Conservation (phyloP, 1,140 invertebrate genomes). For the Nephila pilipes region DNA sequence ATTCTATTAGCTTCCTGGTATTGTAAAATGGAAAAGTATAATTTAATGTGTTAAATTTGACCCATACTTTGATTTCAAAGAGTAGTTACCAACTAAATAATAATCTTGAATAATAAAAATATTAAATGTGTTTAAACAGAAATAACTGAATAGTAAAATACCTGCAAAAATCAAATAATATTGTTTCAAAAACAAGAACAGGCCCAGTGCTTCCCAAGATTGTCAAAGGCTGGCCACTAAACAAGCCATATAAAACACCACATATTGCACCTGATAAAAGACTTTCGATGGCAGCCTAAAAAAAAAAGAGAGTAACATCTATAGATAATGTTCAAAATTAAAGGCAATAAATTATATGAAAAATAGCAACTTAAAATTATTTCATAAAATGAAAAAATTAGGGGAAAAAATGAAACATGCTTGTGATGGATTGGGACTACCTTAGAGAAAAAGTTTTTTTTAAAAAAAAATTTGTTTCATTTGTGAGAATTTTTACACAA, state of each 20-base stretch:
- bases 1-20: too few relatives aligned
- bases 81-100: background rate
- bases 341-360: background rate
- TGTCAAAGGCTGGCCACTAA: conserved; percentile 98
- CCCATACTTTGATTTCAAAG: too few relatives aligned
- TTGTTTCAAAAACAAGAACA: conserved; percentile 98
- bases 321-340: background rate
- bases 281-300: conserved; percentile 96
- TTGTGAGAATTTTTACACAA: too few relatives aligned
- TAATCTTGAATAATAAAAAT: background rate
- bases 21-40: too few relatives aligned
- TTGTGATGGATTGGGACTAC: too few relatives aligned
- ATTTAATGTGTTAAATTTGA: too few relatives aligned
- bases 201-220: conserved; percentile 99
- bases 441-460: too few relatives aligned
- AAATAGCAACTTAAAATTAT: background rate
- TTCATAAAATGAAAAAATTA: too few relatives aligned
- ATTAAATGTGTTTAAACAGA: too few relatives aligned
- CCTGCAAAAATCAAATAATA: conserved; percentile 96
- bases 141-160: conserved; percentile 78
- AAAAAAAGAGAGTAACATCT: background rate
- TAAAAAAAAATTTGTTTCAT: too few relatives aligned
- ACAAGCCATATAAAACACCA: conserved; percentile 96
- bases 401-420: too few relatives aligned
- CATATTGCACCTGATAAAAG: conserved; percentile 97